Percentiles rank a stretch among this genome's conserved stretches.
Evolutionary conservation across 30 jellyfish, hydroid and myxozoan species (phyloP).

Genomic region (Pseudorhiza aurosa): DNA sequence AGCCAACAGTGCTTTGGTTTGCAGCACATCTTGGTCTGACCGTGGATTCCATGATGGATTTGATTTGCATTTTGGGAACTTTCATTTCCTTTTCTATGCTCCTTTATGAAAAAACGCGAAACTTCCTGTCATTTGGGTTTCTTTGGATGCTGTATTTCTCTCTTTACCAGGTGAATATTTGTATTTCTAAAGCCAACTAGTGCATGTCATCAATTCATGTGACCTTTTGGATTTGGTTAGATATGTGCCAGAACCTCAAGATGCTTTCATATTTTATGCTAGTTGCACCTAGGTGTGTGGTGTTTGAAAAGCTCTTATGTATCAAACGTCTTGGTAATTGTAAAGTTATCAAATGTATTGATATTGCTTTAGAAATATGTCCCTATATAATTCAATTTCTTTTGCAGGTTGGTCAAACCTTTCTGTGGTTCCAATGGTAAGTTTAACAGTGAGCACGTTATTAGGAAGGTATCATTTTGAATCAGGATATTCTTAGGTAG

Average conservation of each 20-base stretch:
- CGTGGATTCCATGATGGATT: conserved; percentile 84
- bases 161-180: conserved; percentile 73
- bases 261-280: no score
- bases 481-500: no score
- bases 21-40: conserved; percentile 69
- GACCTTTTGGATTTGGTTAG: no score
- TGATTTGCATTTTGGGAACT: conserved; percentile 71
- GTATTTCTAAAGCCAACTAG: background rate
- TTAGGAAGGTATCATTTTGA: no score
- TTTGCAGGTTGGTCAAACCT: conserved; percentile 94
- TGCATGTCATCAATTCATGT: background rate
- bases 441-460: no score
- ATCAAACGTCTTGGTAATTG: no score
- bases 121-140: conserved; percentile 22
- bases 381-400: no score
- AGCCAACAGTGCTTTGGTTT: conserved; percentile 85
- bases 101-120: conserved; percentile 20
- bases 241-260: no score
- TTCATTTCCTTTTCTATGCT: conserved; percentile 50
- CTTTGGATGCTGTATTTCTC: conserved; percentile 93
- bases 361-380: no score
- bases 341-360: no score
- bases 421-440: conserved; percentile 94
- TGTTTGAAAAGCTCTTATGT: no score
- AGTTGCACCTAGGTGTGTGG: no score